These are phyloP conservation scores for Chaetops frenatus DNA, from an alignment of 2,113 vertebrate species.

Conservation along the genomic window DNA sequence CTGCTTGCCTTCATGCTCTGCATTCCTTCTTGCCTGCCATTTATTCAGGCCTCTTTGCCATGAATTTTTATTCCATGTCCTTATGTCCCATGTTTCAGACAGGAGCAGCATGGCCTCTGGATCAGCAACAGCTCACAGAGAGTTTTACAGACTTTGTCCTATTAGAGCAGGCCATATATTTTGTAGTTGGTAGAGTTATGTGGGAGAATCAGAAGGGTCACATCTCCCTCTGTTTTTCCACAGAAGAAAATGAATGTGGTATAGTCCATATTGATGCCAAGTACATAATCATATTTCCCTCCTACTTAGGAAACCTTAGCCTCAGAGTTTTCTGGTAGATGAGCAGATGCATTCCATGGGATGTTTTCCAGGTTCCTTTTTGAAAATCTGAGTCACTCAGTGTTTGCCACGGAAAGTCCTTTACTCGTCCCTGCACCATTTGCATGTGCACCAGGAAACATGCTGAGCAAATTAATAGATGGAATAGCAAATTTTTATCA, in stretches of 20 bases:
- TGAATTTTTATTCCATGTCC: background rate
- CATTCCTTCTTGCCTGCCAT: background rate
- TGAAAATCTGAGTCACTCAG: constrained; percentile 21
- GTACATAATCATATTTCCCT: constrained; percentile 38
- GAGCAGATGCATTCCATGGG: constrained; percentile 53
- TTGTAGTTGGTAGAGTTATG: background rate
- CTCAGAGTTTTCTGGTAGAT: constrained; percentile 23
- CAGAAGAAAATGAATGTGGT: background rate
- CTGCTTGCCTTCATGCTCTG: background rate
- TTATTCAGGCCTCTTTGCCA: background rate
- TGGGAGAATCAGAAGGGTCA: constrained; percentile 24
- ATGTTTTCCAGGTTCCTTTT: constrained; percentile 45
- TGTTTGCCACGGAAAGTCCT: background rate
- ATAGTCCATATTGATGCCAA: constrained; percentile 28
- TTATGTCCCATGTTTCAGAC: background rate
- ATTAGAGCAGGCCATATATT: background rate
- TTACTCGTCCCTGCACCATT: background rate
- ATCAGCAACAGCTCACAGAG: background rate
- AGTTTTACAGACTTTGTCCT: background rate
- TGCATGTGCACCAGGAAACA: background rate
- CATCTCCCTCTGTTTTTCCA: constrained; percentile 28
- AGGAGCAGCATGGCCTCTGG: background rate
- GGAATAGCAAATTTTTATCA: background rate
- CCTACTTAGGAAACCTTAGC: constrained; percentile 43
- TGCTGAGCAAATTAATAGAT: background rate